Evolutionary conservation across 37 sponge, comb jelly and placozoan genomes (phyloP).

Genomic region (Lycopodina hypogea): DNA sequence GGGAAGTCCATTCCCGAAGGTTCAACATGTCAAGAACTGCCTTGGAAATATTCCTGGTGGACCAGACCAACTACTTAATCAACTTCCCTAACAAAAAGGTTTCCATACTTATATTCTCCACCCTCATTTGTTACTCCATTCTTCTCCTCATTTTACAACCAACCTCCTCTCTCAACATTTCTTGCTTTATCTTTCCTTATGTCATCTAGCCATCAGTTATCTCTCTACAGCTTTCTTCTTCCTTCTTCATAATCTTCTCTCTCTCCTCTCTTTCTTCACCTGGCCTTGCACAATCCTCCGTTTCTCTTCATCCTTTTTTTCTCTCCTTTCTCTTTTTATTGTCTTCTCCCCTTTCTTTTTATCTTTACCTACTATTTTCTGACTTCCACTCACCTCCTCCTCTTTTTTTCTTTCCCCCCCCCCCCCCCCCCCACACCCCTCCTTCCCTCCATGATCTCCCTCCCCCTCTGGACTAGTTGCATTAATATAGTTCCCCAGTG

Average conservation of each 20-base stretch:
- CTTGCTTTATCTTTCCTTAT: background rate
- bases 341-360: background rate
- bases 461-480: too few relatives aligned
- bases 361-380: too few relatives aligned
- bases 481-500: too few relatives aligned
- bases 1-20: conserved; percentile 88
- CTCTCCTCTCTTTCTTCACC: too few relatives aligned
- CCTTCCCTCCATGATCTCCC: background rate
- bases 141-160: background rate
- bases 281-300: too few relatives aligned
- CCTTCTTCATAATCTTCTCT: background rate
- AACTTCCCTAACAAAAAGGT: conserved; percentile 77
- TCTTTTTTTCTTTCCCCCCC: background rate
- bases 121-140: too few relatives aligned
- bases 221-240: background rate
- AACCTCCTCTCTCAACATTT: background rate
- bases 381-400: too few relatives aligned
- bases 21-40: conserved; percentile 89
- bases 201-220: too few relatives aligned
- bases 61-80: conserved; percentile 95
- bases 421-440: background rate
- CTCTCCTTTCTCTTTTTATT: too few relatives aligned
- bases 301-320: too few relatives aligned
- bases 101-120: background rate
- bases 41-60: conserved; percentile 90